A percentile compares a stretch with the other conserved stretches of the same genome.
These are phyloP conservation scores for Odontomyia ornata DNA, from an alignment of 2,888 invertebrate species.

Conservation along the genomic window DNA sequence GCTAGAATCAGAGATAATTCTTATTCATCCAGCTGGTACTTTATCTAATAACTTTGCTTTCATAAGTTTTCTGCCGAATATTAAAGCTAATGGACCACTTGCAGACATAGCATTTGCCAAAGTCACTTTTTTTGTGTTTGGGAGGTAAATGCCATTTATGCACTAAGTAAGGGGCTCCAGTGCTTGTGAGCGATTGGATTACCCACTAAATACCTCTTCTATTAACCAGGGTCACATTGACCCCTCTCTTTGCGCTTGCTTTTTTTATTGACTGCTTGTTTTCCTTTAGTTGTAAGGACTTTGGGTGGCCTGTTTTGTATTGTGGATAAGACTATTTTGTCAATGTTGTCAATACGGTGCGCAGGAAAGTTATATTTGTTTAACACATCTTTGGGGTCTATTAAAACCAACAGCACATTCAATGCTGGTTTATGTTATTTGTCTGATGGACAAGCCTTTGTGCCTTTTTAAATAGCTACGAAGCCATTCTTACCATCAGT, in stretches of 20 bases:
- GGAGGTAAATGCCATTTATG: too few species aligned
- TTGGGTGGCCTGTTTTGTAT: background rate
- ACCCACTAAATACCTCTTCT: too few species aligned
- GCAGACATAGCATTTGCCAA: background rate
- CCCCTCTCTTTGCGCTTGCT: constrained; percentile 19
- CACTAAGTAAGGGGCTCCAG: too few species aligned
- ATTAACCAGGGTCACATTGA: too few species aligned
- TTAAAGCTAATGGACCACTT: constrained; percentile 14
- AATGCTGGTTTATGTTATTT: background rate
- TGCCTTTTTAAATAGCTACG: too few species aligned
- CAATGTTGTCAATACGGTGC: background rate
- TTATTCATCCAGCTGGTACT: background rate
- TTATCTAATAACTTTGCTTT: background rate
- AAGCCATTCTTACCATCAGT: too few species aligned
- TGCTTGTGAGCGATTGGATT: too few species aligned
- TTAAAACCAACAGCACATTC: background rate
- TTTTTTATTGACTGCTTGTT: constrained; percentile 16
- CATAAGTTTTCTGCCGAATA: constrained; percentile 21
- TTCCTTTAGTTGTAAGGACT: constrained; percentile 2
- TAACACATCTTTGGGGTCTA: background rate
- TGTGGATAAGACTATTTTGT: background rate
- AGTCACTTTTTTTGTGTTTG: too few species aligned
- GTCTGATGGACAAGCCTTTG: background rate
- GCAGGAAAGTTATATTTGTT: background rate
- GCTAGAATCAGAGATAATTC: constrained; percentile 32